Evolutionary conservation across 2,113 vertebrate species (phyloP).

Genomic region (Xyliphius kryptos): DNA sequence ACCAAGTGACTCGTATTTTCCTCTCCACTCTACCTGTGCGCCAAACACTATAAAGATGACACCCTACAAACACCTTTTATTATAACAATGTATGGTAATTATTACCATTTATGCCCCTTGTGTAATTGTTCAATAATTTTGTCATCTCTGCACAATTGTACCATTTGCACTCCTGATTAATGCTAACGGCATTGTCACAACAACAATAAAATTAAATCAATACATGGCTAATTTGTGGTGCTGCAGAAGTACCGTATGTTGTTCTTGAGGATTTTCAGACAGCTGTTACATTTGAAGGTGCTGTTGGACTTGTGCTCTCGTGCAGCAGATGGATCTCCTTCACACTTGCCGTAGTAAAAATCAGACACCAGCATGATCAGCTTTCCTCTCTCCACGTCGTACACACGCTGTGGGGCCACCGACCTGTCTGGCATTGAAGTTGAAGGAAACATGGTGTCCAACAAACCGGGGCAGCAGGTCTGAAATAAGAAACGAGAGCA

Average conservation of each 20-base stretch:
- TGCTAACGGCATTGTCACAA: no score
- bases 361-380: constrained; percentile 95
- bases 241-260: constrained; percentile 79
- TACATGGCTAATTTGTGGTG: no score
- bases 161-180: no score
- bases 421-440: constrained; percentile 49
- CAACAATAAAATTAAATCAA: no score
- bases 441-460: constrained; percentile 59
- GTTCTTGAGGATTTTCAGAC: constrained; percentile 93
- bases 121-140: no score
- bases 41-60: no score
- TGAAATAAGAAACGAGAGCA: neutral
- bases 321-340: constrained; percentile 69
- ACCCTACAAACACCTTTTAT: no score
- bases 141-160: no score
- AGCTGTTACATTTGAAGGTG: constrained; percentile 94
- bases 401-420: constrained; percentile 39
- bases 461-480: constrained; percentile 68
- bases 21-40: no score
- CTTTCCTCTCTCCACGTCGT: constrained; percentile 78
- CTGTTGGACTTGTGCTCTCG: constrained; percentile 75
- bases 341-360: constrained; percentile 89
- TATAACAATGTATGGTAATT: no score
- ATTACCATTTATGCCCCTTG: no score
- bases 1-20: no score